These are phyloP conservation scores for Phodopus roborovskii DNA, from an alignment of 2,113 vertebrate genomes.

Conservation along the genomic window DNA sequence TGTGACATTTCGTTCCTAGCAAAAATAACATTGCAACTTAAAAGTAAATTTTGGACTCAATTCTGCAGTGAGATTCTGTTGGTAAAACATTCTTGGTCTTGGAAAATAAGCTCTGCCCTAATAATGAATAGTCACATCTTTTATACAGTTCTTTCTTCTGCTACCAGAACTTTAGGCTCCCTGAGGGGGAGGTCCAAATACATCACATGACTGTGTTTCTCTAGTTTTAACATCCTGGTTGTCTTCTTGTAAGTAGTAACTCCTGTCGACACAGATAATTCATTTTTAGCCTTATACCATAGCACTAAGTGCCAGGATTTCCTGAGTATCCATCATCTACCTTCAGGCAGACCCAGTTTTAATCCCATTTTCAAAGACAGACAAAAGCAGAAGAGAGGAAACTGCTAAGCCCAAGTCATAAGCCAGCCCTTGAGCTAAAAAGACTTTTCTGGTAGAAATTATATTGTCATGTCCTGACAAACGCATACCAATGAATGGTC, in stretches of 20 bases:
- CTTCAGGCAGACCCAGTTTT: not conserved
- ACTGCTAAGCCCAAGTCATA: not conserved
- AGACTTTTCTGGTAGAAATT: conserved; percentile 12
- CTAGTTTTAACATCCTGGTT: conserved; percentile 23
- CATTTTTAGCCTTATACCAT: not conserved
- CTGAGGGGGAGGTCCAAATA: not conserved
- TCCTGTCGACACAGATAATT: conserved; percentile 13
- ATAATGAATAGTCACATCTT: not conserved
- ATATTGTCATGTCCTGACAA: not conserved
- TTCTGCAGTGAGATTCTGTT: not conserved
- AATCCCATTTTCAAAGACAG: conserved; percentile 30
- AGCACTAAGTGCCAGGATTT: not conserved
- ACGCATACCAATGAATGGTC: not conserved
- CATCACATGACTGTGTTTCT: not conserved
- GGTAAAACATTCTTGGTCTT: not conserved
- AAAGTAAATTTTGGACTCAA: conserved; percentile 8
- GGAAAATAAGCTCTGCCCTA: not conserved
- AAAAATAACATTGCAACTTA: conserved; percentile 19
- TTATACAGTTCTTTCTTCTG: not conserved
- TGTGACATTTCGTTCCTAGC: conserved; percentile 37
- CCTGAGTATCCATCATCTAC: not conserved
- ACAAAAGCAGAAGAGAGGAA: not conserved
- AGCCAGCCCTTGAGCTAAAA: not conserved
- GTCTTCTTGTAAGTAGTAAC: conserved; percentile 3
- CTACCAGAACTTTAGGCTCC: not conserved